Percentiles rank a stretch among this genome's conserved stretches.
These are phyloP conservation scores for Monoplex corrugatus DNA, from an alignment of 2,888 invertebrate species.

Conservation along the genomic window DNA sequence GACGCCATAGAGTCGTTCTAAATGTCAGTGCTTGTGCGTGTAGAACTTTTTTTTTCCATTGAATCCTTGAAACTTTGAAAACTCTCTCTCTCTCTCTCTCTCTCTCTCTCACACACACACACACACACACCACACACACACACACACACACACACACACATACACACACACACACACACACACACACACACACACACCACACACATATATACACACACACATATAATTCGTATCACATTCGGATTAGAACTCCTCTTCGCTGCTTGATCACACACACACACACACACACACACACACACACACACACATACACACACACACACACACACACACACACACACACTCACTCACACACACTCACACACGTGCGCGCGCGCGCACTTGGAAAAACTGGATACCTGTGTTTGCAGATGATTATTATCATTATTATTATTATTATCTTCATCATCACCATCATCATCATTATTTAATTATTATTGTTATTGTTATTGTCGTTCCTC, in stretches of 20 bases:
- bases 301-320: background rate
- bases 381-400: background rate
- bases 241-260: background rate
- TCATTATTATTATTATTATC: background rate
- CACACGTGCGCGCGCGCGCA: constrained; percentile 15
- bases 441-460: background rate
- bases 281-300: background rate
- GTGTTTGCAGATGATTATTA: background rate
- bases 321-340: constrained; percentile 35
- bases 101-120: background rate
- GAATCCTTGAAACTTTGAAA: background rate
- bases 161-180: background rate
- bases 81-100: too few relatives aligned
- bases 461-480: background rate
- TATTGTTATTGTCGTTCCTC: background rate
- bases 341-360: constrained; percentile 17
- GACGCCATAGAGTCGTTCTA: background rate
- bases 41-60: background rate
- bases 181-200: background rate
- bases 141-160: background rate
- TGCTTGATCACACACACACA: background rate
- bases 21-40: background rate
- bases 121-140: background rate
- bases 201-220: background rate
- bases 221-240: background rate